These are phyloP conservation scores for Deroplatys truncata DNA, from an alignment of 2,888 invertebrate genomes.

Conservation along the genomic window DNA sequence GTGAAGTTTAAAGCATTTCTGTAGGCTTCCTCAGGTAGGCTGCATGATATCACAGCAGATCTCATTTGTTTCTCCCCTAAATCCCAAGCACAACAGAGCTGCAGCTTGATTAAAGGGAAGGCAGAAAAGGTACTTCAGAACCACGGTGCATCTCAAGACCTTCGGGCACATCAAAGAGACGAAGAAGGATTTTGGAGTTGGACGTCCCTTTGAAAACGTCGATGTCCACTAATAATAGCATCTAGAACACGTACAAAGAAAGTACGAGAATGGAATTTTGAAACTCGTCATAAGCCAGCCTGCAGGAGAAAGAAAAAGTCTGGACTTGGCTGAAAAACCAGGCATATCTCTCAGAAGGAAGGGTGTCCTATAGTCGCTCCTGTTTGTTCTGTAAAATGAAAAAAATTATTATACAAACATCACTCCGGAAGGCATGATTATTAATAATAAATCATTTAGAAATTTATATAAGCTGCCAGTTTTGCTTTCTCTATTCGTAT, in stretches of 20 bases:
- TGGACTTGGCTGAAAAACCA: neutral
- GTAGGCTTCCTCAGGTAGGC: neutral
- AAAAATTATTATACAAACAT: too few species aligned
- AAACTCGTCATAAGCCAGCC: neutral
- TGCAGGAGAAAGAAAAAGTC: neutral
- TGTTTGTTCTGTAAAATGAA: too few species aligned
- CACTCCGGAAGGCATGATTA: too few species aligned
- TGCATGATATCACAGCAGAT: neutral
- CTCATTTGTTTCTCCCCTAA: too few species aligned
- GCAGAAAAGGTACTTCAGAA: neutral
- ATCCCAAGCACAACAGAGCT: neutral
- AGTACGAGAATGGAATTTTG: neutral
- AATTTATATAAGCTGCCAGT: too few species aligned
- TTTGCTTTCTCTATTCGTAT: too few species aligned
- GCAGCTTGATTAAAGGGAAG: neutral
- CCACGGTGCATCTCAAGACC: neutral
- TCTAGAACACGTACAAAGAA: neutral
- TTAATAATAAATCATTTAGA: too few species aligned
- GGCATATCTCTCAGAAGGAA: neutral
- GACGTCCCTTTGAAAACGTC: neutral
- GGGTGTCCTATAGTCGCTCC: neutral
- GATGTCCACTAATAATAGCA: neutral
- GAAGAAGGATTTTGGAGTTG: neutral
- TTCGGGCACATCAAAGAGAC: neutral
- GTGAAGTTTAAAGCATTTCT: too few species aligned